Conservation (phyloP, 2,888 invertebrate genomes). For the Ariolimax columbianus region DNA sequence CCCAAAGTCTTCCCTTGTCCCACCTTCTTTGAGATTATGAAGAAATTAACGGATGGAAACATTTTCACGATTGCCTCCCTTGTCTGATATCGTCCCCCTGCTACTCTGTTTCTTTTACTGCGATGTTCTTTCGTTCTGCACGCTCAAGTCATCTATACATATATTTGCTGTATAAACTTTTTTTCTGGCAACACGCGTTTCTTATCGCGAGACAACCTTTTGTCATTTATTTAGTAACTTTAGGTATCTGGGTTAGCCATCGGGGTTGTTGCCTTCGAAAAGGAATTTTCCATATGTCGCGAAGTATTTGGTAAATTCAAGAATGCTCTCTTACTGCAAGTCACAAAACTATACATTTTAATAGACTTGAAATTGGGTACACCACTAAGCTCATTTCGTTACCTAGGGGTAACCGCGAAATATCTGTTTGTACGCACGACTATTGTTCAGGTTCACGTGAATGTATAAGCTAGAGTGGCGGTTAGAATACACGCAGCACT, state of each 20-base stretch:
- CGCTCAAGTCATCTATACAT: not conserved
- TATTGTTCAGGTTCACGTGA: not conserved
- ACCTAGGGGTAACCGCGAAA: not conserved
- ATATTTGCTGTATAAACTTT: not conserved
- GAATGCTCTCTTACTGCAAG: conserved; percentile 2
- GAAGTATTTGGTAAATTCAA: not conserved
- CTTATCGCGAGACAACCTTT: not conserved
- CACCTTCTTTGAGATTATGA: too few species aligned
- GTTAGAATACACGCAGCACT: too few species aligned
- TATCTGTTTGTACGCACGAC: not conserved
- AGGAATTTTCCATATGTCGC: not conserved
- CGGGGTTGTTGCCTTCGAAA: not conserved
- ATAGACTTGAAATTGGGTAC: not conserved
- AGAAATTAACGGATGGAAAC: too few species aligned
- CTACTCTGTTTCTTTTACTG: too few species aligned
- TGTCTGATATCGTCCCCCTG: too few species aligned
- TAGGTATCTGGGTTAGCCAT: not conserved
- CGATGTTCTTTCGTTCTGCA: too few species aligned
- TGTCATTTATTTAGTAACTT: conserved; percentile 3
- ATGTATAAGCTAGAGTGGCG: not conserved
- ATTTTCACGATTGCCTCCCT: too few species aligned
- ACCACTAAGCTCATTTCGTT: not conserved
- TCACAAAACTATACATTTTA: not conserved
- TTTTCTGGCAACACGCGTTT: not conserved
- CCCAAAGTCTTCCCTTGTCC: too few species aligned